Conservation (phyloP, 2,797 vertebrate species). For the Artibeus lituratus region DNA sequence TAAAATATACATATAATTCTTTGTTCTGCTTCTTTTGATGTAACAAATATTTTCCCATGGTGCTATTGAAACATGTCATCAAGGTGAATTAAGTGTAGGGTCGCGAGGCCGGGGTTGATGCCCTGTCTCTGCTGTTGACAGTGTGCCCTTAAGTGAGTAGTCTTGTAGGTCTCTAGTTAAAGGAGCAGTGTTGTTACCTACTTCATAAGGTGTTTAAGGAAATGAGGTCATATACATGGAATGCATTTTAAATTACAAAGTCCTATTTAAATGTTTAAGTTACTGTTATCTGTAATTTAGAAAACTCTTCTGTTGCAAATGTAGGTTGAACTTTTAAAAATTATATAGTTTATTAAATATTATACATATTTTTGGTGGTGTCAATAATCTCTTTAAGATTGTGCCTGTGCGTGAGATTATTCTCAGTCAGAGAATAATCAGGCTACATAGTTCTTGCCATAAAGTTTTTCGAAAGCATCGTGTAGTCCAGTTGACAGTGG, state of each 20-base stretch:
- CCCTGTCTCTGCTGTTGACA: not conserved
- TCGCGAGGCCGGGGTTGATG: not conserved
- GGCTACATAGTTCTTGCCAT: not conserved
- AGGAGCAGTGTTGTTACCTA: not conserved
- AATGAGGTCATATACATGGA: not conserved
- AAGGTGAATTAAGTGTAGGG: not conserved
- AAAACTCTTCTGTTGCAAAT: not conserved
- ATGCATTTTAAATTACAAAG: not conserved
- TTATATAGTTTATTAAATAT: not conserved
- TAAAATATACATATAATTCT: not conserved
- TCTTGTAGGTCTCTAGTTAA: not conserved
- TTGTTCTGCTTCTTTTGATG: not conserved
- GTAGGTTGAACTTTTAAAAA: not conserved
- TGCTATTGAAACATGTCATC: not conserved
- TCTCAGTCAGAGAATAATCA: not conserved
- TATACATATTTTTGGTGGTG: constrained; percentile 11
- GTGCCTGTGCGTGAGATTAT: not conserved
- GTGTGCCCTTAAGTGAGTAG: not conserved
- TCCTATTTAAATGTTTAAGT: not conserved
- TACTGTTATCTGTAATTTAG: not conserved
- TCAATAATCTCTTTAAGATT: not conserved
- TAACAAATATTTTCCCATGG: not conserved
- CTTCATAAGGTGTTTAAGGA: not conserved
- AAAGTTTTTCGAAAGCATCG: not conserved
- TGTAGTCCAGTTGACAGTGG: not conserved